phyloP scores from a whole-genome alignment of 2,797 vertebrate species.

The Phaenicophaeus curvirostris region DNA sequence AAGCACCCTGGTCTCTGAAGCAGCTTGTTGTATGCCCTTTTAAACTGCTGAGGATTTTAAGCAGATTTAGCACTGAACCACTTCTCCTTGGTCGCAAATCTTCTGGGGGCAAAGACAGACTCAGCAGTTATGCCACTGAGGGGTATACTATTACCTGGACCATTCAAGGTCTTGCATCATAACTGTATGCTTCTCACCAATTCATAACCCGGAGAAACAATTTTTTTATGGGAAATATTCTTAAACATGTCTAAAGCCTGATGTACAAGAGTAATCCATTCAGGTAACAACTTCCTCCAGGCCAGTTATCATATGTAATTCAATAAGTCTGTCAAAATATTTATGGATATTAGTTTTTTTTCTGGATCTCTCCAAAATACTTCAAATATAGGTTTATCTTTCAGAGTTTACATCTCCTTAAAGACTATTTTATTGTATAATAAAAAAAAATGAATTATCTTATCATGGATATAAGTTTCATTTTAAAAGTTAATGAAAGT shows the following conservation, averaged over 20 bases:
- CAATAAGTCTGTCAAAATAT: background rate
- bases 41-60: background rate
- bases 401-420: background rate
- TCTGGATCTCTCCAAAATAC: background rate
- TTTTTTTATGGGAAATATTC: background rate
- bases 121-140: background rate
- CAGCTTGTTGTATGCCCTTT: background rate
- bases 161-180: background rate
- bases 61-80: background rate
- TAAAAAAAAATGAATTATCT: background rate
- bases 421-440: background rate
- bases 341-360: background rate
- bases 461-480: background rate
- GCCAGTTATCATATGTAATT: background rate
- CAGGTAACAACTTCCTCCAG: background rate
- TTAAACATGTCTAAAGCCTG: background rate
- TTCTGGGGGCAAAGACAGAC: background rate
- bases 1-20: background rate
- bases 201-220: background rate
- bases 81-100: background rate
- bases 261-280: background rate
- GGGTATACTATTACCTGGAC: background rate
- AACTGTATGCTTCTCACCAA: background rate
- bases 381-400: background rate
- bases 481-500: constrained; percentile 25